Evolutionary conservation across 2,888 invertebrate species (phyloP).

Genomic region (Platycnemis pennipes): DNA sequence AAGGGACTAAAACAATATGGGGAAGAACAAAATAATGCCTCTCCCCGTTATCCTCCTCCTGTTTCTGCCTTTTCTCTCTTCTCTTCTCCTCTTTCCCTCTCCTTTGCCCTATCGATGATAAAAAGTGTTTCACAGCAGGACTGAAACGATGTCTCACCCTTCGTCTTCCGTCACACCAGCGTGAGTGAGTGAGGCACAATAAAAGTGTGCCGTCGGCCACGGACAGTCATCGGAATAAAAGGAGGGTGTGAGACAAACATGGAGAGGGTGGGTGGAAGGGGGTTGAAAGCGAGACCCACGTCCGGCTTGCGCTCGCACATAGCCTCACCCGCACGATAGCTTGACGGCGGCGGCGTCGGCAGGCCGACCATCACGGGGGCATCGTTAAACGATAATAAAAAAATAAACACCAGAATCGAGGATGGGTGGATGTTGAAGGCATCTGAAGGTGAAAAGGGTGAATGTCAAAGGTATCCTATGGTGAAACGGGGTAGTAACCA

Average conservation of each 20-base stretch:
- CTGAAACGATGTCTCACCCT: background rate
- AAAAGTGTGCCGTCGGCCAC: background rate
- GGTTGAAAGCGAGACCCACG: background rate
- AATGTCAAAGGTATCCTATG: background rate
- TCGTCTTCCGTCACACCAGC: background rate
- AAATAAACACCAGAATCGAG: background rate
- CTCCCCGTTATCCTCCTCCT: background rate
- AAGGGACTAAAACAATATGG: background rate
- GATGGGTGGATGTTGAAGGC: background rate
- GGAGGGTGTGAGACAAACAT: background rate
- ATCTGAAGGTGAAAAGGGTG: background rate
- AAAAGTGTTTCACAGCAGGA: background rate
- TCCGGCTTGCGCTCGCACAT: background rate
- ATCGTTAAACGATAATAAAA: conserved; percentile 30
- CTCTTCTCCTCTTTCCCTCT: background rate
- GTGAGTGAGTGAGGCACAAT: background rate
- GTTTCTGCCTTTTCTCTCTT: background rate
- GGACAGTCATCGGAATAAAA: background rate
- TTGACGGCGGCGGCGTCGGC: background rate
- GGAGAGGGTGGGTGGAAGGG: no score
- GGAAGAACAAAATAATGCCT: background rate
- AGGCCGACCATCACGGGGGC: background rate
- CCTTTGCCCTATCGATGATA: background rate
- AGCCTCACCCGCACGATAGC: background rate
- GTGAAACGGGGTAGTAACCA: no score